Evolutionary conservation across 2,888 invertebrate species (phyloP).

Genomic region (Troides aeacus): DNA sequence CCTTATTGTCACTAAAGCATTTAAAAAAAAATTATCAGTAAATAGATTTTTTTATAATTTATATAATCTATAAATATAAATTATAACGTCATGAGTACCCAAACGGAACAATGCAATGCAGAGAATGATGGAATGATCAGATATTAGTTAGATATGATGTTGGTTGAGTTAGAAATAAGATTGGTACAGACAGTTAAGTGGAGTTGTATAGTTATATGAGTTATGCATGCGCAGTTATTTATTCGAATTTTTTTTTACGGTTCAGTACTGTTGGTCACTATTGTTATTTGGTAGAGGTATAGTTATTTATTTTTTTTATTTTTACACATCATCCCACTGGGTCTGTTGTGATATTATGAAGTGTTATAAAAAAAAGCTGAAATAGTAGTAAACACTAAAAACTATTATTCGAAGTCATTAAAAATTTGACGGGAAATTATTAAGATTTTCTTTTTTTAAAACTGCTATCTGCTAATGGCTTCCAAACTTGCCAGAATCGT

Average conservation of each 20-base stretch:
- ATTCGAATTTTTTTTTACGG: neutral
- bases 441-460: too few relatives aligned
- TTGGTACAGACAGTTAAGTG: neutral
- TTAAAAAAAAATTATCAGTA: too few relatives aligned
- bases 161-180: conserved; percentile 18
- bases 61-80: neutral
- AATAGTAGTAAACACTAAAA: too few relatives aligned
- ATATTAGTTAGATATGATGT: conserved; percentile 23
- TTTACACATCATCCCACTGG: conserved; percentile 1
- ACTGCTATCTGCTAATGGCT: too few relatives aligned
- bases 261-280: conserved; percentile 1
- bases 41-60: neutral
- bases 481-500: too few relatives aligned
- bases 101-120: conserved; percentile 20
- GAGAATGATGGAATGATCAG: conserved; percentile 22
- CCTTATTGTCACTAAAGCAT: too few relatives aligned
- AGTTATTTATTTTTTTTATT: conserved; percentile 20
- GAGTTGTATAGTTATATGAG: neutral
- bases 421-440: too few relatives aligned
- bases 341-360: neutral
- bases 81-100: conserved; percentile 8
- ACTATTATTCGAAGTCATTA: too few relatives aligned
- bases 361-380: neutral
- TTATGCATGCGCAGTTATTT: conserved; percentile 21
- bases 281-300: conserved; percentile 28